Evolutionary conservation across 2,113 vertebrate species (phyloP), one percentile per base, ranked within the genome.

Genomic region (Jacana jacana): DNA sequence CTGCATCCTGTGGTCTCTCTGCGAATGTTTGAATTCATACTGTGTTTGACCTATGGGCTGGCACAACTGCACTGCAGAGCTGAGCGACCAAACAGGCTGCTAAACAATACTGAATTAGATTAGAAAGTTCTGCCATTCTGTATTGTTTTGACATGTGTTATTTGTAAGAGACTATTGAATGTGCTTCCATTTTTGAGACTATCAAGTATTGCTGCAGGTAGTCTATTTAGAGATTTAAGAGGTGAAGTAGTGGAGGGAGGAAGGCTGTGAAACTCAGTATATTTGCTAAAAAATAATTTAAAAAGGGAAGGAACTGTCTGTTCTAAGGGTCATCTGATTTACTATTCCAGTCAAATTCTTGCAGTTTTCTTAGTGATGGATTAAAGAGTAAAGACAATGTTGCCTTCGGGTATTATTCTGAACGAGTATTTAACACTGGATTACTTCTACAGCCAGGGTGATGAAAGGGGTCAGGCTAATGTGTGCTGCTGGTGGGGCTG

Each of bases 1-100:
- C 64, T 81, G 90, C 86, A 10, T 63, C 65, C 96, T 39, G 90
- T 28, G 64, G 61, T 69, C 20, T 71, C 91, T 48, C 73, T 76
- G 90, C 1, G 15, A 72, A 22, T 66, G 72, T 9, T 81, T 73
- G 68, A 65, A 31, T 40, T 81, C 96, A 39, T 3, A 10, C 96
- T 96, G 94, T 49, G 95, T 69, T 79, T 97, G 93, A 96, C 93
- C 93, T 93, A 70, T 88, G 83, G 89, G 58, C 46, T 72, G 73
- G 63, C 87, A 71, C 12, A 82, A 57, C 79, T 16, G 44, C 37
- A 2, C 71, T 17, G 60, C 64, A 37, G 75, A 75, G 30, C 0
- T 51, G 60, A 7, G 2, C 1, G 6, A 65, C 51, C 52, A 72
- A 44, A 71, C 3, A 4, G 51, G 44, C 76, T 86, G 48, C 81